A percentile compares a stretch with the other conserved stretches of the same genome.
Evolutionary conservation across 92 coral and sea anemone species (phyloP).

Genomic region (Umimayanthus kanabou): DNA sequence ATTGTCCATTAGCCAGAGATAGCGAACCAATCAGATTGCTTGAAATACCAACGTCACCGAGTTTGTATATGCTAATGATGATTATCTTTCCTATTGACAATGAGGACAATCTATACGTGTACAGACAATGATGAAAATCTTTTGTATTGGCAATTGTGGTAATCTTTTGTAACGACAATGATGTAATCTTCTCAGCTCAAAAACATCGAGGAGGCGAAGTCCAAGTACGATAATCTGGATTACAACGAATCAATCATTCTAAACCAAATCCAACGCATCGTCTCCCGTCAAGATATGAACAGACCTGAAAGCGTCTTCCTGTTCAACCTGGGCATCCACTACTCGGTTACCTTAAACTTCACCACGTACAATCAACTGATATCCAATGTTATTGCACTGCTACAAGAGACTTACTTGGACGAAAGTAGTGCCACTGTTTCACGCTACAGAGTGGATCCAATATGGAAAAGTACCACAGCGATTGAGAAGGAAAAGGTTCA

Average conservation of each 20-base stretch:
- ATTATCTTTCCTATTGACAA: no score
- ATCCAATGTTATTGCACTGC: constrained; percentile 43
- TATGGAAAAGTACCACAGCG: constrained; percentile 71
- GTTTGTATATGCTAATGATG: no score
- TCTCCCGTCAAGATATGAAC: constrained; percentile 47
- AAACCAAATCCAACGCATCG: constrained; percentile 40
- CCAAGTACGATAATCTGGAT: constrained; percentile 58
- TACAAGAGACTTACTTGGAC: constrained; percentile 14
- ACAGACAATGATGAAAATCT: no score
- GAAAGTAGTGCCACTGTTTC: not conserved
- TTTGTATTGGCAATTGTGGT: no score
- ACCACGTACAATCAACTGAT: constrained; percentile 53
- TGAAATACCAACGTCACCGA: no score
- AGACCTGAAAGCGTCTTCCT: constrained; percentile 52
- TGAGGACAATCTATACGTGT: no score
- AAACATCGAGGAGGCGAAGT: constrained; percentile 46
- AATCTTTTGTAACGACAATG: no score
- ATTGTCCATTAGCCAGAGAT: no score
- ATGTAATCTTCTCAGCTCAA: constrained; percentile 32
- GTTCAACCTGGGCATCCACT: constrained; percentile 67
- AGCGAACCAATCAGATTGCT: no score
- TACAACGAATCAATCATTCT: constrained; percentile 48
- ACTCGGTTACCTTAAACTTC: constrained; percentile 55
- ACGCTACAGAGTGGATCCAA: constrained; percentile 26
- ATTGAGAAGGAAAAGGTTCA: constrained; percentile 60